Base-by-base conservation (phyloP, 53 echinoderm and acorn worm genomes). In the Paelopatides confundens region DNA sequence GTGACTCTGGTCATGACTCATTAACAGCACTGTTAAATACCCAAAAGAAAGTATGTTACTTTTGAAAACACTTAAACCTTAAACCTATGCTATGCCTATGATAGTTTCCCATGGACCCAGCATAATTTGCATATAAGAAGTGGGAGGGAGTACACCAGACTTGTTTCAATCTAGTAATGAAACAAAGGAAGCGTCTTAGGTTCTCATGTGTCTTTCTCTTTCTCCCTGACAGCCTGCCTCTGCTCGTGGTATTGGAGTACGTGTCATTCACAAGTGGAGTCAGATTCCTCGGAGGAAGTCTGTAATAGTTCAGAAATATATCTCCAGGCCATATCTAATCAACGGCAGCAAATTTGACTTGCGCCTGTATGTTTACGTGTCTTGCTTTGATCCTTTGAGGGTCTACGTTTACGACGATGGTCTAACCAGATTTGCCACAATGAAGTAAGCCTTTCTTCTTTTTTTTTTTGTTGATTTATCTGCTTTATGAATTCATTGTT, bases 341-440 rank as follows among this genome's bases (percentile, higher is more conserved):
- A 99, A 99, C 81, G 99, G 93, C 29, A 99, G 99, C 90, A 99
- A 99, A 88, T 99, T 96, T 93, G 99, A 99, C 71, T 90, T 99
- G 66, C 99, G 99, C 66, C 81, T 99, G 81, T 99, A 99, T 24
- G 99, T 99, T 88, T 99, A 96, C 71, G 93, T 99, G 85, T 89
- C 91, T 63, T 94, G 89, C 88, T 96, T 88, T 10, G 99, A 99
- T 43, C 99, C 99, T 17, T 91, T 99, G 8, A 88, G 93, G 65
- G 83, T 99, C 34, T 99, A 96, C 66, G 62, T 99, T 49, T 99
- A 87, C 77, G 65, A 89, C 40, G 95, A 99, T 82, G 99, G 99
- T 50, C 99, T 99, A 39, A 91, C 94, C 63, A 92, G 99, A 89
- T 99, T 99, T 76, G 99, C 99, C 43, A 99, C 99, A 17, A 99